Evolutionary conservation across 2,797 vertebrate genomes (phyloP), one percentile per base, ranked within the genome.

Genomic region (Melanotaenia nigrans): DNA sequence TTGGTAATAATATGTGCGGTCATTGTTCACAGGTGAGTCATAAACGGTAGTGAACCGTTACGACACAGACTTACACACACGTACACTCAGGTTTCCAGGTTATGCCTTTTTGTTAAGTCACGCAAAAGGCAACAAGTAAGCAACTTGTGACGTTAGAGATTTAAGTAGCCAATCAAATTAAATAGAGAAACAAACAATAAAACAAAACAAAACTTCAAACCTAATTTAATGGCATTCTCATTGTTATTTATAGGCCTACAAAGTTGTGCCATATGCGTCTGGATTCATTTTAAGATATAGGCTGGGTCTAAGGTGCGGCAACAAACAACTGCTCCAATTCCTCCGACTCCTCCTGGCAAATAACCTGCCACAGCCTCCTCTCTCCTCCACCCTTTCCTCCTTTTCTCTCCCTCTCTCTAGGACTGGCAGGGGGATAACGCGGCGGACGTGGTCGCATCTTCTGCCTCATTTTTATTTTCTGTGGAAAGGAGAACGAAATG

Each of bases 401-500:
- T 38, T 54, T 51, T 51, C 56, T 45, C 61, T 49, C 68, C 10
- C 42, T 51, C 53, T 63, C 61, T 64, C 64, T 72, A 40, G 77
- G 38, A 20, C 61, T 54, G 73, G 75, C 61, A 54, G 70, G 61
- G 53, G 58, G 51, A 32, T 25, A 73, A 54, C 57, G 62, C 73
- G 35, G 57, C 53, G 63, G 78, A 78, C 73, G 73, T 75, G 73
- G 40, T 85, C 73, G 38, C 36, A 13, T 85, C 30, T 84, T 56
- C 71, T 24, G 40, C 57, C 76, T 75, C 78, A 85, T 83, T 86
- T 85, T 58, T 14, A 63, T 80, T 79, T 82, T 62, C 60, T 69
- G 47, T 63, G 78, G 72, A 81, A 62, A 89, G 78, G 75, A 78
- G 84, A 79, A 65, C 78, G 78, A 83, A 63, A 92, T 92, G 89